Evolutionary conservation across 2,113 vertebrate species (phyloP), one percentile per base, ranked within the genome.

Genomic region (Anas platyrhynchos): DNA sequence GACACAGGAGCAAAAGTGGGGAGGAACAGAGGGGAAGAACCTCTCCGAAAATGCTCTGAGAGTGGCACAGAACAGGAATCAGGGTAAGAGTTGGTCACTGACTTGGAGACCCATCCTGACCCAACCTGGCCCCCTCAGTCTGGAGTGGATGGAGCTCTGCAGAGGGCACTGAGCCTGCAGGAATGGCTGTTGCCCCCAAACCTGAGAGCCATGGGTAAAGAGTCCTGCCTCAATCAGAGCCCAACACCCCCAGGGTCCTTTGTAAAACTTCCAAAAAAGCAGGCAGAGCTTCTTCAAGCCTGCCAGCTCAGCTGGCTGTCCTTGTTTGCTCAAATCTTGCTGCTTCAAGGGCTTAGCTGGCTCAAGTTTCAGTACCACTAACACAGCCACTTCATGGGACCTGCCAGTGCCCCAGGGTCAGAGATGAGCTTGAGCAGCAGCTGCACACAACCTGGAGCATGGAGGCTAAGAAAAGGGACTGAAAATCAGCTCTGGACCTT

Each of bases 291-390:
- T 61, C 56, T 68, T 52, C 41, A 48, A 83, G 52, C 31, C 61
- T 74, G 65, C 36, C 46, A 74, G 69, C 65, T 4, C 7, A 85
- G 86, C n/a, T 52, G 79, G 74, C 71, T 16, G 0, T 68, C 54
- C 61, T 81, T n/a, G 31, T 84, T 78, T 75, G 93, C 77, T 84
- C 68, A 74, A 44, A 46, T 46, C 27, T 65, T 31, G 56, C 74
- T 72, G 48, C n/a, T 94, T 20, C 62, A 87, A 43, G 81, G 74
- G 84, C 89, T 87, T 89, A 95, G 93, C 78, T 59, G 15, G 84
- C 77, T 71, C 66, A 79, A 79, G 20, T 78, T 71, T 67, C 3
- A 1, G 91, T 89, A 77, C 94, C 80, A 74, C 78, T 73, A 90
- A 62, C 80, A 32, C 1, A 11, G 38, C 41, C 83, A 75, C 88